Base-by-base conservation (phyloP, 2,888 invertebrate species). In the Drosophila kuntzei region DNA sequence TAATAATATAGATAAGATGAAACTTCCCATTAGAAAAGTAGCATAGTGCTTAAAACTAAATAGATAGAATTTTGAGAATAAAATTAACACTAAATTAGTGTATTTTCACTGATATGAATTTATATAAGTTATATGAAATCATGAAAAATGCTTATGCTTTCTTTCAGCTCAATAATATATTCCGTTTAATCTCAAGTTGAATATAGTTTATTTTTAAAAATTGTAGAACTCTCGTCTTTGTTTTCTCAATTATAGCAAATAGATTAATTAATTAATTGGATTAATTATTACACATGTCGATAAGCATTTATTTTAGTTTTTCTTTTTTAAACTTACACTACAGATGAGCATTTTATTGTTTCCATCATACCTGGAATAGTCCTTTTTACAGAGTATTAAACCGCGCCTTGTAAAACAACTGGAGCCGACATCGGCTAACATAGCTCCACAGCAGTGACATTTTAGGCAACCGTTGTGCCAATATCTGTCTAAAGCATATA, bases 401-500 rank as follows among this genome's bases (percentile, higher is more conserved):
- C 97, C 97, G 77, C 96, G 95, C 94, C 96, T 97, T 93, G 97
- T 96, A 93, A 96, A 98, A 94, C 98, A 98, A 90, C 97, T 97
- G 79, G 95, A 94, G 75, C 97, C 98, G 93, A 98, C 95, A 92
- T 98, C 98, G 90, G 97, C 98, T 83, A 98, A 94, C 92, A 96
- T 96, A 79, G 96, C 96, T 80, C 95, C 95, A 93, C 98, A 98
- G 93, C 96, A 97, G 91, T 96, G 95, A 94, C 98, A 98, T 94
- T 98, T 98, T 90, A 98, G 95, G 93, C 98, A 98, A 88, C 96
- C 95, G 94, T 97, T 97, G 94, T 98, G 98, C 98, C 98, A 98
- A 93, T 97, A 98, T 92, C 97, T 94, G 94, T 98, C 98, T 92
- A 98, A 94, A 86, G 98, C 98, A 93, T 97, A 96, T 79, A 98